A percentile compares a stretch with the other conserved stretches of the same genome.
Evolutionary conservation across 2,888 invertebrate genomes (phyloP).

Genomic region (Liodrosophila aerea): DNA sequence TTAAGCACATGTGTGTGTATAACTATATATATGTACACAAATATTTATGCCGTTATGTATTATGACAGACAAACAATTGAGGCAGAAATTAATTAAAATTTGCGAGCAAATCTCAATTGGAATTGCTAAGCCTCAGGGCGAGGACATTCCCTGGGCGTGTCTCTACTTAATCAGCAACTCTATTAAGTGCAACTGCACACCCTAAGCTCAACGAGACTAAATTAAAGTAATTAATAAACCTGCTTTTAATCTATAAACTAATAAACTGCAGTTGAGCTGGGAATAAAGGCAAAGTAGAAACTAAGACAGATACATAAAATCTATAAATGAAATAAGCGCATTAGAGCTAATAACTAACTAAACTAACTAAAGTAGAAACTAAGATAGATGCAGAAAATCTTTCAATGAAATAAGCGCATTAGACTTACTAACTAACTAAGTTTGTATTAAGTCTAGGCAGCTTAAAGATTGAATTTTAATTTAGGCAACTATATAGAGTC

Average conservation of each 20-base stretch:
- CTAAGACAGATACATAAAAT: too few relatives aligned
- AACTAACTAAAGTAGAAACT: too few relatives aligned
- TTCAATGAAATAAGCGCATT: too few relatives aligned
- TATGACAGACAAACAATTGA: slow-evolving; percentile 65
- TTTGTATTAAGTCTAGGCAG: too few relatives aligned
- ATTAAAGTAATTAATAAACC: slow-evolving; percentile 13
- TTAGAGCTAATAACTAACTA: too few relatives aligned
- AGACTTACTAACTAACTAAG: too few relatives aligned
- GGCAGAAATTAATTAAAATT: slow-evolving; percentile 70
- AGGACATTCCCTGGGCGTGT: slow-evolving; percentile 10
- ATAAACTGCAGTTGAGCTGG: neutral
- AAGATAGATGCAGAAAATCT: too few relatives aligned
- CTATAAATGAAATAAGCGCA: too few relatives aligned
- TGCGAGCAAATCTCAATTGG: slow-evolving; percentile 31
- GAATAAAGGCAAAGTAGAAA: too few relatives aligned
- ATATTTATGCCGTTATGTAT: slow-evolving; percentile 51
- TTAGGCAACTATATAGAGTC: too few relatives aligned
- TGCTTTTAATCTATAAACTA: neutral
- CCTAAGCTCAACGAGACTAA: slow-evolving; percentile 16
- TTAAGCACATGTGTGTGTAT: slow-evolving; percentile 26
- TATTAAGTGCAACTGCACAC: neutral
- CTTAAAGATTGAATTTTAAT: too few relatives aligned
- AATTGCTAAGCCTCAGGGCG: slow-evolving; percentile 28
- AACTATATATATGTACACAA: too few relatives aligned
- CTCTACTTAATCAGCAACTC: slow-evolving; percentile 8